Base-by-base conservation (phyloP, 2,888 invertebrate genomes). In the Sclerodermus sp. region DNA sequence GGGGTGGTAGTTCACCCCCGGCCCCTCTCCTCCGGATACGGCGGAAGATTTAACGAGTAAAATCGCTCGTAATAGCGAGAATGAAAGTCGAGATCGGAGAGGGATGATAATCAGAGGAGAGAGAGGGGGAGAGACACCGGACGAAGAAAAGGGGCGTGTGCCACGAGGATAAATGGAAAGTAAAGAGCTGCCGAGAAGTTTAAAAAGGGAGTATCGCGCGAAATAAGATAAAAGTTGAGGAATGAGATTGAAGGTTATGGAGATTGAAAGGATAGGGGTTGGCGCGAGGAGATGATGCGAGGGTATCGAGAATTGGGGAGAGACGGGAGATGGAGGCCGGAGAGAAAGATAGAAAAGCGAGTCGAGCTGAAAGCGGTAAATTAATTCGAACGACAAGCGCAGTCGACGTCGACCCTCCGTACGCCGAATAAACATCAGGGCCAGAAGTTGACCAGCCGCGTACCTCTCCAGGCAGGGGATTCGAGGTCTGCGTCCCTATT, bases 361-460 rank as follows among this genome's bases (percentile, higher is more conserved):
- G 41, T 14, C 8, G 10, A 10, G 40, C 40, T 48, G 51, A 53
- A 53, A 57, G 49, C 45, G 51, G 55, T 60, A 65, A 68, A 71
- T 71, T 72, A 72, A 71, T 73, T 66, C 65, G 55, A 64, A 70
- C 66, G 73, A 73, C 73, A 73, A 73, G 60, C 59, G 65, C 73
- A 73, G 66, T 66, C 62, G 67, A 45, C 23, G 43, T 48, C n/a
- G n/a, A 42, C 45, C 51, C 49, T 45, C 52, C 51, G 47, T 41
- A 34, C 4, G 14, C 15, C 70, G 63, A 67, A 71, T 71, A 72
- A 73, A 71, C 73, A 73, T 73, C 72, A 71, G 58, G 55, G 58
- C 58, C 73, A 73, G 73, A 70, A 72, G 68, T 71, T 72, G 70
- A 67, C 66, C 67, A 61, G 62, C 59, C 58, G 58, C 55, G 45